These are phyloP conservation scores for Otis tarda DNA, from an alignment of 2,113 vertebrate species.

Conservation along the genomic window DNA sequence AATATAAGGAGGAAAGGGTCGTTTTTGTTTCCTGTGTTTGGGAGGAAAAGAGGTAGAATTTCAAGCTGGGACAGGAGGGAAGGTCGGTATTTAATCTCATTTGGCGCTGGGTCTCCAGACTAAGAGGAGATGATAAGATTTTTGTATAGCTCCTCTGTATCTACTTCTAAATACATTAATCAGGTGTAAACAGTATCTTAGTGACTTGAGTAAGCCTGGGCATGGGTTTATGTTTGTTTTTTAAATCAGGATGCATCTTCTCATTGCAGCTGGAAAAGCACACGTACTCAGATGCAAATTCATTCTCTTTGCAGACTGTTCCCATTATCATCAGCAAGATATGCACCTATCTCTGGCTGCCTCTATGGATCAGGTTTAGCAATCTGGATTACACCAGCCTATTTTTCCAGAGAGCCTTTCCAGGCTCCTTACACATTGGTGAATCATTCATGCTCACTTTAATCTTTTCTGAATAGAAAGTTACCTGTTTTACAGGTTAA, in stretches of 20 bases:
- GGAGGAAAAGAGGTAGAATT: not conserved
- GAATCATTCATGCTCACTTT: not conserved
- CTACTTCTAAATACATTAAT: not conserved
- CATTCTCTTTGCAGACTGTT: not conserved
- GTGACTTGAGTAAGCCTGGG: not conserved
- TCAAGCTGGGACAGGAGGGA: not conserved
- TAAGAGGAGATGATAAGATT: not conserved
- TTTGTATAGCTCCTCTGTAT: not conserved
- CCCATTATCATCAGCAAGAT: not conserved
- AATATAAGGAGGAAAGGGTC: not conserved
- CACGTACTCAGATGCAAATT: not conserved
- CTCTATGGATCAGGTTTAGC: not conserved
- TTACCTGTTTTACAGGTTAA: too few relatives aligned
- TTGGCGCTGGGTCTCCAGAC: not conserved
- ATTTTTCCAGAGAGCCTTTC: not conserved
- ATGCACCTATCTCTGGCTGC: not conserved
- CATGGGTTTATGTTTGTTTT: rapidly evolving
- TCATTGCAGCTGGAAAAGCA: not conserved
- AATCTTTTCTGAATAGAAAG: not conserved
- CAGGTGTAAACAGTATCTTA: not conserved
- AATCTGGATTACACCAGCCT: not conserved
- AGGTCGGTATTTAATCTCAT: not conserved
- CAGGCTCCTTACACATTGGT: not conserved
- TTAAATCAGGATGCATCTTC: not conserved
- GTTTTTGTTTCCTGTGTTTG: not conserved